Percentiles rank a stretch among this genome's conserved stretches.
These are phyloP conservation scores for Branchipolynoe longqiensis DNA, from an alignment of 2,888 invertebrate genomes.

Conservation along the genomic window DNA sequence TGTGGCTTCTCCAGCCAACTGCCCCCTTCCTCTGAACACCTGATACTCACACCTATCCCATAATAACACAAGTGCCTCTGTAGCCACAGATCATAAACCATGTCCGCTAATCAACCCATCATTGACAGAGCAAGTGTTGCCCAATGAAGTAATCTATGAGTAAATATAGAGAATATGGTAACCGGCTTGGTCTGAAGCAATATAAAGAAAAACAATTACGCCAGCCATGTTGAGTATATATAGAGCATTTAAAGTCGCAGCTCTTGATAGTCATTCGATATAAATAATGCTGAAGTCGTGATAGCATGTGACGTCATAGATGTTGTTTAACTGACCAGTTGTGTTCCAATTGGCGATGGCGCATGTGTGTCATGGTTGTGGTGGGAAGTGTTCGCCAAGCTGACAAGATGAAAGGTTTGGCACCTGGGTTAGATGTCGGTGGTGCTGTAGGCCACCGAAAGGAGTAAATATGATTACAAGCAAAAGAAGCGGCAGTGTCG, in stretches of 20 bases:
- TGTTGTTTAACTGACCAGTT: background rate
- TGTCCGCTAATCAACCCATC: conserved; percentile 10
- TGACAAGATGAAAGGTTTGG: background rate
- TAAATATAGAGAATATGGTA: background rate
- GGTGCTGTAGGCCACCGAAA: background rate
- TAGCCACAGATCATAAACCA: background rate
- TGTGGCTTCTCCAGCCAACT: background rate
- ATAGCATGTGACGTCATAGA: background rate
- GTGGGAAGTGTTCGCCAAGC: conserved; percentile 2
- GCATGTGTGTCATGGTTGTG: background rate
- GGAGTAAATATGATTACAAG: conserved; percentile 10
- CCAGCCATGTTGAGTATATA: conserved; percentile 38
- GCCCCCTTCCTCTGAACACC: background rate
- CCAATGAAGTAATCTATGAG: too few species aligned
- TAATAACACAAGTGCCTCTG: conserved; percentile 41
- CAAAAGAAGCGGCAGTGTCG: conserved; percentile 27
- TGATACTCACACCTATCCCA: background rate
- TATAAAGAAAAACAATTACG: background rate
- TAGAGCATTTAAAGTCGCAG: too few species aligned
- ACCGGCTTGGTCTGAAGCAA: conserved; percentile 53
- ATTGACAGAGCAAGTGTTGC: background rate
- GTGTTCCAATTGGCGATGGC: background rate
- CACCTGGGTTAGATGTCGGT: background rate
- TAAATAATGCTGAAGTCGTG: conserved; percentile 25
- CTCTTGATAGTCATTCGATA: background rate